Evolutionary conservation across 2,888 invertebrate species (phyloP).

Genomic region (Hofmannophila pseudospretella): DNA sequence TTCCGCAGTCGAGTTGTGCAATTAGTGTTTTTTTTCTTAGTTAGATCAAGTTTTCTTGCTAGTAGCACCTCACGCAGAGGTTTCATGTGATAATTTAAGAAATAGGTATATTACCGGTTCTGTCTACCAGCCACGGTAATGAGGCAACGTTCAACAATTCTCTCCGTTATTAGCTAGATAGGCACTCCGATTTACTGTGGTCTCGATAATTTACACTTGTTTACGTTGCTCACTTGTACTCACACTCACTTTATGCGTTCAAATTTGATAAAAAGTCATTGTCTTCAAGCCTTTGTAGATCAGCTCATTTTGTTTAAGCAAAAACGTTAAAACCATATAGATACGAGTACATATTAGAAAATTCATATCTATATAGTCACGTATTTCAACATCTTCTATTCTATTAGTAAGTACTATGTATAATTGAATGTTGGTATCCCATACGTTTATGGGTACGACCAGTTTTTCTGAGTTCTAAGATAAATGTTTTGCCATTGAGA

Average conservation of each 20-base stretch:
- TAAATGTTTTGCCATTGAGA: too few relatives aligned
- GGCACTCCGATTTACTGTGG: constrained; percentile 31
- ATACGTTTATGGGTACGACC: too few relatives aligned
- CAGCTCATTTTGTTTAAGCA: too few relatives aligned
- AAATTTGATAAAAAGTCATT: constrained; percentile 24
- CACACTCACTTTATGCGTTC: constrained; percentile 4
- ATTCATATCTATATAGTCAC: too few relatives aligned
- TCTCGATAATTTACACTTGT: constrained; percentile 44
- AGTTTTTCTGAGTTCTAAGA: too few relatives aligned
- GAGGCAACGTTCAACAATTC: constrained; percentile 36
- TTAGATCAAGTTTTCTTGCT: constrained; percentile 35
- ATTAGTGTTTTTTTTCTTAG: constrained; percentile 44
- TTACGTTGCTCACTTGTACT: constrained; percentile 23
- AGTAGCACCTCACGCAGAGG: constrained; percentile 33
- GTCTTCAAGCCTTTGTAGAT: constrained; percentile 30
- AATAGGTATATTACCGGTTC: constrained; percentile 39
- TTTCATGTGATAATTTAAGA: constrained; percentile 46
- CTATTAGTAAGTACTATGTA: too few relatives aligned
- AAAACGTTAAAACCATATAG: too few relatives aligned
- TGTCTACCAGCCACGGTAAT: constrained; percentile 33
- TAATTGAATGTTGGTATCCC: too few relatives aligned
- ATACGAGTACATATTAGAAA: too few relatives aligned
- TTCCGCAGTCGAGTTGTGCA: constrained; percentile 43
- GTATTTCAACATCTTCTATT: too few relatives aligned
- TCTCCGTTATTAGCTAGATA: constrained; percentile 28